Conservation (phyloP, 2,113 vertebrate genomes). For the Alligator sinensis region DNA sequence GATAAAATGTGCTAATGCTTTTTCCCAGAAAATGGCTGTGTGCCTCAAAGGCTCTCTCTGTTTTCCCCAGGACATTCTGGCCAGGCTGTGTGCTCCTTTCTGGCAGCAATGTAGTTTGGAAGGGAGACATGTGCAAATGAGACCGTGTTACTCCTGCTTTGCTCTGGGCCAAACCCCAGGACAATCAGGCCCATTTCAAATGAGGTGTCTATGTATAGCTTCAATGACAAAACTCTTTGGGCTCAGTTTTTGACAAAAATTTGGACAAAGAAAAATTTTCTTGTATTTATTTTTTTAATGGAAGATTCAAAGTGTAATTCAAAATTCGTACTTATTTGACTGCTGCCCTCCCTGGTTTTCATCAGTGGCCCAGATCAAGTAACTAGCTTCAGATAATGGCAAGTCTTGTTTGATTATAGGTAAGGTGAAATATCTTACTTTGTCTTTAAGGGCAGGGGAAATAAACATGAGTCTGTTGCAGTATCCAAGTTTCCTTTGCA, state of each 20-base stretch:
- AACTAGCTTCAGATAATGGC: slow-evolving; percentile 45
- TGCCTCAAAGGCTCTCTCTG: too few species aligned
- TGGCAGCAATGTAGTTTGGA: too few species aligned
- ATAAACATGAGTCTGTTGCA: slow-evolving; percentile 5
- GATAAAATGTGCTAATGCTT: too few species aligned
- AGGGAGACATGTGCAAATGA: too few species aligned
- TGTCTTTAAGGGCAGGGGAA: background rate
- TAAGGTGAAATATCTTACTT: slow-evolving; percentile 38
- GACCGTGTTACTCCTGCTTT: too few species aligned
- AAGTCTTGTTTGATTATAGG: background rate
- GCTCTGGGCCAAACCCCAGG: too few species aligned
- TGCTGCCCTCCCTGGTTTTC: background rate
- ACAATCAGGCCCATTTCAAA: too few species aligned
- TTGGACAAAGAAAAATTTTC: background rate
- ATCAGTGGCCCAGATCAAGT: background rate
- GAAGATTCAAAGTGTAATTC: background rate
- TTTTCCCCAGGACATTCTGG: too few species aligned
- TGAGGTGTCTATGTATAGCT: too few species aligned
- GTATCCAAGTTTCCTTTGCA: background rate
- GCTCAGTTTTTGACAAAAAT: background rate
- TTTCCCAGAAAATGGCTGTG: too few species aligned
- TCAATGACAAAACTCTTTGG: background rate
- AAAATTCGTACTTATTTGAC: background rate
- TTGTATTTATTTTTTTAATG: background rate
- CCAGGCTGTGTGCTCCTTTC: too few species aligned